Evolutionary conservation across 2,113 vertebrate genomes (phyloP), one percentile per base, ranked within the genome.

Genomic region (Hippocampus zosterae): DNA sequence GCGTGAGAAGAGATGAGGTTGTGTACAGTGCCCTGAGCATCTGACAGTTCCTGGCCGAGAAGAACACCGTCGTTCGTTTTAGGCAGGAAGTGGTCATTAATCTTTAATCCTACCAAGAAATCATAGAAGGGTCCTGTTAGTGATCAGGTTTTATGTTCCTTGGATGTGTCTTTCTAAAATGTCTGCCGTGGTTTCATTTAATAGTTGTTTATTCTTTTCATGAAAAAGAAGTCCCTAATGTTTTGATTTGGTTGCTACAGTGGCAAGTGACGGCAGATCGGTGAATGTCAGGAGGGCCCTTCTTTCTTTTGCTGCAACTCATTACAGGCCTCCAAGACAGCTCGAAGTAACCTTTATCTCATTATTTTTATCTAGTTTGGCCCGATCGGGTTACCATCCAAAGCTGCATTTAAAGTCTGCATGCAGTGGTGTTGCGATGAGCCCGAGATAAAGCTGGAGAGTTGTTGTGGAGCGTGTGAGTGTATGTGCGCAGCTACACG

Each of bases 401-500:
- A 23, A 27, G 55, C 23, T 57, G 11, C 55, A 13, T 56, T 56
- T 56, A 25, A 56, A 56, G n/a, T 56, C 55, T 1, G 55, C 27
- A 11, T 2, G 23, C 55, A 12, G 25, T 57, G 12, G 40, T 42
- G 21, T 64, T 42, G 25, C 6, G 62, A 44, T 23, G 23, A 25
- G 62, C 37, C 37, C 19, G 27, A 15, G 15, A 46, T 46, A 18
- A 46, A 33, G 13, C 63, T 27, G 42, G 23, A 42, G 16, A 68
- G 33, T 18, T 0, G 57, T 33, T 3, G 13, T 3, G 13, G 56
- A 29, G 11, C 13, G 27, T 16, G 13, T 50, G 69, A 66, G 46
- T 63, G 57, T 69, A 68, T 77, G 44, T 74, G 72, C 52, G 40
- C 68, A 25, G 27, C 40, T 67, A 42, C 72, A 75, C 71, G 25